Evolutionary conservation across 2,797 vertebrate genomes (phyloP), one percentile per base, ranked within the genome.

Genomic region (Tinamus major): DNA sequence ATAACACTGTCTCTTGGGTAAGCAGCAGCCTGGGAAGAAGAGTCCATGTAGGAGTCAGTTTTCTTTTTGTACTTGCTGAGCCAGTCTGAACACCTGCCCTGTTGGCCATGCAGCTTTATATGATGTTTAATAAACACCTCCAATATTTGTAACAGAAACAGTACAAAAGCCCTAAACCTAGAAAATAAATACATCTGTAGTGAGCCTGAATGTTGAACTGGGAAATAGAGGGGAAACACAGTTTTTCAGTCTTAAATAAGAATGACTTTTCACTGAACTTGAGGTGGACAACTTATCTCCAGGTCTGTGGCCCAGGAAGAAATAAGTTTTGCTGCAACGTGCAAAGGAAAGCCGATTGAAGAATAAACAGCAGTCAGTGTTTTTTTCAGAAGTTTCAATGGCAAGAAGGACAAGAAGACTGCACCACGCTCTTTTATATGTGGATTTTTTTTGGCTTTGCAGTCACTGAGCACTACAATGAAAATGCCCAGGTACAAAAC

Each of bases 241-340:
- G 56, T 56, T 89, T 81, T 91, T 76, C 76, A 79, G 12, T 91
- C 85, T 91, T 94, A 95, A 92, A 80, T 91, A 82, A 94, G 14
- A 39, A 20, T 29, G 55, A 56, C 59, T 94, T 95, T 35, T 79
- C 26, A 63, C 62, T 70, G 74, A 93, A 69, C 49, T 70, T 29
- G 27, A 55, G 14, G 16, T 67, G 64, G 48, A 39, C 82, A 79
- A 80, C 48, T 69, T 79, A 85, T 95, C 67, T 89, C 82, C 42
- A 68, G 29, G 78, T 89, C 37, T 67, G 14, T 56, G 79, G 35
- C 29, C 58, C 68, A 61, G 46, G 7, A 87, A 87, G 24, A 87
- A 83, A 78, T 56, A 83, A 19, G 84, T 89, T 90, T 80, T 85
- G 6, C 69, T 90, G 72, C 12, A 67, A 42, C 5, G 59, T 7